phyloP scores from a whole-genome alignment of 2,888 invertebrate genomes.

The Crematogaster levior region DNA sequence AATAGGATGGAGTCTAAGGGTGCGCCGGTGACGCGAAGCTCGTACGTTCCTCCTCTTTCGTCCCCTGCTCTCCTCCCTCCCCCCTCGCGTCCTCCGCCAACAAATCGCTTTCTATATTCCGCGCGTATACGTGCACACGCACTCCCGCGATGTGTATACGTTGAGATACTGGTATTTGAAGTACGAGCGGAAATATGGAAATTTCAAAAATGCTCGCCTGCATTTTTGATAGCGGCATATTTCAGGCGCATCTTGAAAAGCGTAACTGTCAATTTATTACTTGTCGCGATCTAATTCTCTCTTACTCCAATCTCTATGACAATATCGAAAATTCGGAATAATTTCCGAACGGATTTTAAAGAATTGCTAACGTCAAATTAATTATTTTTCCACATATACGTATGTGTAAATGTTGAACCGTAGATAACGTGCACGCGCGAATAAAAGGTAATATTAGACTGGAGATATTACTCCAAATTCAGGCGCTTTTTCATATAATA shows the following conservation, averaged over 20 bases:
- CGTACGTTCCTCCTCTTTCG: slow-evolving; percentile 68
- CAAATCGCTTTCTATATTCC: slow-evolving; percentile 66
- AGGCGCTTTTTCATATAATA: neutral
- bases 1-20: slow-evolving; percentile 81
- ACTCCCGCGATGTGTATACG: slow-evolving; percentile 45
- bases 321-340: slow-evolving; percentile 1
- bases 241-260: slow-evolving; percentile 30
- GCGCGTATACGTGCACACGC: slow-evolving; percentile 61
- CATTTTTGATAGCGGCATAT: slow-evolving; percentile 54
- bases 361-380: neutral
- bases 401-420: neutral
- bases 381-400: neutral
- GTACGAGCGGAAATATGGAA: slow-evolving; percentile 58
- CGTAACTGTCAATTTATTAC: slow-evolving; percentile 48
- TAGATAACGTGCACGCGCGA: neutral
- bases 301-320: neutral
- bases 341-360: neutral
- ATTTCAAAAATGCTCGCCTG: slow-evolving; percentile 50
- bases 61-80: neutral
- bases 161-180: slow-evolving; percentile 51
- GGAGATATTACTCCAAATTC: neutral
- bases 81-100: slow-evolving; percentile 40
- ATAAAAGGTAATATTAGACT: slow-evolving; percentile 15
- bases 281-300: slow-evolving; percentile 11
- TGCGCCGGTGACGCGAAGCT: slow-evolving; percentile 77